Base-by-base conservation (phyloP, 2,797 vertebrate species). In the Distichodus sexfasciatus region DNA sequence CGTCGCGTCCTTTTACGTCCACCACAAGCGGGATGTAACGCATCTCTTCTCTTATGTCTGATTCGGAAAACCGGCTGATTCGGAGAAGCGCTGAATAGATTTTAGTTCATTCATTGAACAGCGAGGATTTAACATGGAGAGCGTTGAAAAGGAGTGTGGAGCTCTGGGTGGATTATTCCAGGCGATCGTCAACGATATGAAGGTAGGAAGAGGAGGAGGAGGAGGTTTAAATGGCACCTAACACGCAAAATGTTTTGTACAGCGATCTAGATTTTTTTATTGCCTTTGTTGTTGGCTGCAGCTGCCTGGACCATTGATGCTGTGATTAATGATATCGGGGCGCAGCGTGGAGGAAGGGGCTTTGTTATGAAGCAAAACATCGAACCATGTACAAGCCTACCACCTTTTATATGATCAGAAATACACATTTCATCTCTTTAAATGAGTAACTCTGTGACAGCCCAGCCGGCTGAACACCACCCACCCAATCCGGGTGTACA, bases 171-270 rank as follows among this genome's bases (percentile, higher is more conserved):
- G 96, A 89, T 94, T 98, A 82, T 98, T 98, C 90, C 96, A 98
- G 87, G 91, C 96, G 81, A 95, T 98, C 87, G 93, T 98, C 80
- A 97, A 94, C 87, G 96, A 98, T 83, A 97, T 98, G 96, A 98
- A 98, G 96, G 96, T 98, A 95, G 81, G 58, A 29, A 14, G 6
- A 1, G 12, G 29, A 96, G 96, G 97, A 95, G 81, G 58, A 29
- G 15, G 6, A 1, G 12, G 29, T 73, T 38, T 31, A 29, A 53
- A 74, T 74, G 12, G 35, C 40, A 44, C 50, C 43, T n/a, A 55
- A 24, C 28, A 36, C 17, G 19, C 26, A 9, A 2, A n/a, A 36
- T 54, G 44, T 67, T 62, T 12, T 36, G 61, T 8, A 36, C 38
- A 48, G 28, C 17, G 31, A 57, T 41, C 31, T 48, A 65, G 29